A percentile compares a stretch with the other conserved stretches of the same genome.
Conservation (phyloP, 2,797 vertebrate species). For the Protonibea diacanthus region DNA sequence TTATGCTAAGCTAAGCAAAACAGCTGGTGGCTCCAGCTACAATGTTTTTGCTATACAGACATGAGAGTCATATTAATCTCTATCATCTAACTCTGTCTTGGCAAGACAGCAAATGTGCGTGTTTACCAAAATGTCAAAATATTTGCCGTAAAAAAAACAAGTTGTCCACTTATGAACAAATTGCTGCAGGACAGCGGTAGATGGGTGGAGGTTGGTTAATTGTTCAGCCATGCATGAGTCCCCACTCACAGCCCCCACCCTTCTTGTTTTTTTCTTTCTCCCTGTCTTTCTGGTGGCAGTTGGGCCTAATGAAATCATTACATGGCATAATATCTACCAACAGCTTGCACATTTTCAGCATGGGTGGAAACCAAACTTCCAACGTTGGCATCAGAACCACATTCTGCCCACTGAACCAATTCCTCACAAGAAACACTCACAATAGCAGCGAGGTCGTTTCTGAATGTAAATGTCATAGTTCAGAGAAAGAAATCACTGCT, state of each 20-base stretch:
- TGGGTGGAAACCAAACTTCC: conserved; percentile 45
- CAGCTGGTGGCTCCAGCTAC: neutral
- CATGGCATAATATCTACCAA: conserved; percentile 43
- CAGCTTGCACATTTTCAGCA: conserved; percentile 55
- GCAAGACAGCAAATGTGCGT: neutral
- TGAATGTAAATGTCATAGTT: conserved; percentile 37
- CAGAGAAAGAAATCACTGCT: conserved; percentile 14
- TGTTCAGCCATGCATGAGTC: conserved; percentile 48
- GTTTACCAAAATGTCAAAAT: neutral
- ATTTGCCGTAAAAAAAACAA: neutral
- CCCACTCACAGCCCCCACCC: conserved; percentile 8
- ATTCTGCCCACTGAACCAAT: conserved; percentile 37
- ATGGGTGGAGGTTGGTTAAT: conserved; percentile 38
- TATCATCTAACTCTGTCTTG: neutral
- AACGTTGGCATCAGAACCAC: conserved; percentile 29
- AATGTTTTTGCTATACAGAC: neutral
- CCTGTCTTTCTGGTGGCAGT: conserved; percentile 36
- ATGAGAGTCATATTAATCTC: no score
- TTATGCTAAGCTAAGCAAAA: neutral
- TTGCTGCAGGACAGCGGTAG: conserved; percentile 23
- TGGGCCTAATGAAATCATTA: conserved; percentile 51
- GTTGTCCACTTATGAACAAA: conserved; percentile 1
- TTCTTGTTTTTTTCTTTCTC: conserved; percentile 22
- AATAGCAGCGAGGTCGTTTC: conserved; percentile 4
- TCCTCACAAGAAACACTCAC: conserved; percentile 30